Base-by-base conservation (phyloP, 2,113 vertebrate species). In the Gambusia holbrooki region DNA sequence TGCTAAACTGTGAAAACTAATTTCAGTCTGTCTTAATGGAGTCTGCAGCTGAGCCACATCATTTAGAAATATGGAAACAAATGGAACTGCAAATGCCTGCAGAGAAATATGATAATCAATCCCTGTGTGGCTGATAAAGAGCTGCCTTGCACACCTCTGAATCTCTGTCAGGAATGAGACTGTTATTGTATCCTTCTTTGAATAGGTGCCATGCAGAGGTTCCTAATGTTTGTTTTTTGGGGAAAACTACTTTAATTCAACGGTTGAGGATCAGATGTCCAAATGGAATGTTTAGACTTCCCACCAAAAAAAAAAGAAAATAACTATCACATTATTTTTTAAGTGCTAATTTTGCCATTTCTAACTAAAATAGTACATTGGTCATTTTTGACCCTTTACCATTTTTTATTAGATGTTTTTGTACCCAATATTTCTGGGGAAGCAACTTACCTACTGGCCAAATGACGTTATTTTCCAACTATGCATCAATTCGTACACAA, bases 11-110 rank as follows among this genome's bases (percentile, higher is more conserved):
- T 62, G 82, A 85, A 89, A 90, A 80, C 83, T 83, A 81, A 91
- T 92, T 90, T 90, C 62, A 74, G 66, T 77, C 68, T 69, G 30
- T 86, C 78, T 79, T 90, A 89, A 92, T 90, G 86, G 83, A 81
- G 77, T 86, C 79, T 88, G 74, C 87, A 77, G 87, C 90, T 80
- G 88, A 88, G 87, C 63, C 78, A 65, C 72, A 42, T 86, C 84
- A 87, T 88, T 88, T 79, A 68, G 75, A 86, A 82, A 83, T 80
- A 84, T 77, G 66, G 77, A 86, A 87, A 84, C 77, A 84, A 81
- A 87, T 87, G 83, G 87, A 89, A 90, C 71, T 7, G 73, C 81
- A 73, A 79, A 85, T 80, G 78, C 86, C 79, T 81, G 81, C 71
- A 67, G 87, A 88, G 80, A 87, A 87, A 88, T 82, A 83, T 86